phyloP scores from a whole-genome alignment of 1,140 invertebrate species.

The Diorhabda elongata region DNA sequence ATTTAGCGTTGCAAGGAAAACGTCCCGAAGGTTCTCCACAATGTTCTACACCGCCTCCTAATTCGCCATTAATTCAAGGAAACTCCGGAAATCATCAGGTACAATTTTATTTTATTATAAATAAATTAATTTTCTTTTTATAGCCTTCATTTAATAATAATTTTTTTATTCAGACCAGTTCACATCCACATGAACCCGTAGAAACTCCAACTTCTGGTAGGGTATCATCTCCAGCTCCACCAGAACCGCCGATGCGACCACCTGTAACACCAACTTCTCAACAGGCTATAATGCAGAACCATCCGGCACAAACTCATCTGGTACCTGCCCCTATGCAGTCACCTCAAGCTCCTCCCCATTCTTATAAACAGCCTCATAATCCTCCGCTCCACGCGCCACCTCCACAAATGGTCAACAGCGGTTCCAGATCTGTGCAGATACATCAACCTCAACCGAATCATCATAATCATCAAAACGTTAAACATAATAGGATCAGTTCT shows the following conservation, averaged over 20 bases:
- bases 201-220: background rate
- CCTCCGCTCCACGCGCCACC: slow-evolving; percentile 25
- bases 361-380: slow-evolving; percentile 32
- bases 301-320: background rate
- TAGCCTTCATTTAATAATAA: too few species aligned
- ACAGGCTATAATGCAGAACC: background rate
- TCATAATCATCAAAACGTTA: slow-evolving; percentile 39
- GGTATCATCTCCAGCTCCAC: background rate
- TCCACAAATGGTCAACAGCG: slow-evolving; percentile 11
- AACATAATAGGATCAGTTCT: slow-evolving; percentile 80
- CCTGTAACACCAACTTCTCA: background rate
- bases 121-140: too few species aligned
- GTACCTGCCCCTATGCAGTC: background rate
- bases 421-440: slow-evolving; percentile 28
- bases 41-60: slow-evolving; percentile 39
- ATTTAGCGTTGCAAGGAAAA: slow-evolving; percentile 61
- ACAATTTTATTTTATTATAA: background rate
- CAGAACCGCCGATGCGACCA: background rate
- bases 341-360: slow-evolving; percentile 36
- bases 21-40: slow-evolving; percentile 43
- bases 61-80: background rate
- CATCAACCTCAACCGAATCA: slow-evolving; percentile 19
- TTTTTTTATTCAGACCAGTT: background rate
- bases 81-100: background rate
- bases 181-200: background rate